Conservation (phyloP, 2,888 invertebrate genomes). For the Hedychridium roseum region DNA sequence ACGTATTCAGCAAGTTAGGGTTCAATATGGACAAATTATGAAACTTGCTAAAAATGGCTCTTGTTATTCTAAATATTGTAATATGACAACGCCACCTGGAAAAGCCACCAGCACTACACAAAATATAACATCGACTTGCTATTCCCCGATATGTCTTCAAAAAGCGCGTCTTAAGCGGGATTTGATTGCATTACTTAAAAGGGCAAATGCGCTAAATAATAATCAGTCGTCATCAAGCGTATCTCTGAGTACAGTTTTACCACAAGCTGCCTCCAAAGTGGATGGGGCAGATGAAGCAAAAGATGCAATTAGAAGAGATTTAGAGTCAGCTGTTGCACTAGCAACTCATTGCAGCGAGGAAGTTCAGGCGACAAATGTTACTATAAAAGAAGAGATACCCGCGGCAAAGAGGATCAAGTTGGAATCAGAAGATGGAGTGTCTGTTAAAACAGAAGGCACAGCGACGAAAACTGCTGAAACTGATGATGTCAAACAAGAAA, state of each 20-base stretch:
- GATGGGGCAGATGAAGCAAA: conserved; percentile 55
- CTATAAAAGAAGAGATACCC: conserved; percentile 26
- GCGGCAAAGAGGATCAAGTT: conserved; percentile 48
- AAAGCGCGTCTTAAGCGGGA: conserved; percentile 77
- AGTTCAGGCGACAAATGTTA: conserved; percentile 39
- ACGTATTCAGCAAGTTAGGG: conserved; percentile 74
- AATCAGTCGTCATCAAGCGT: conserved; percentile 35
- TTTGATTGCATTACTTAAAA: conserved; percentile 70
- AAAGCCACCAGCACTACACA: conserved; percentile 65
- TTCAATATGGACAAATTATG: conserved; percentile 75
- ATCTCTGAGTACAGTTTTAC: conserved; percentile 54
- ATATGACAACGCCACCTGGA: conserved; percentile 66
- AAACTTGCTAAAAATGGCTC: conserved; percentile 76
- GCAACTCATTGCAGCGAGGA: conserved; percentile 72
- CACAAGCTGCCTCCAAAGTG: conserved; percentile 57
- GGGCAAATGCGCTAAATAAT: conserved; percentile 67
- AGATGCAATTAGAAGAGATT: conserved; percentile 70
- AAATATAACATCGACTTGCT: conserved; percentile 72
- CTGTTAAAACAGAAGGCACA: neutral
- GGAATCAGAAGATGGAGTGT: conserved; percentile 30
- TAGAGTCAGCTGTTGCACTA: conserved; percentile 70
- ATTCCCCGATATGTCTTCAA: conserved; percentile 83
- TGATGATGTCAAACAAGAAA: no score
- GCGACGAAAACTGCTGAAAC: neutral
- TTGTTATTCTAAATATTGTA: conserved; percentile 78